Evolutionary conservation across 2,797 vertebrate species (phyloP).

Genomic region (Ptychadena robeensis): DNA sequence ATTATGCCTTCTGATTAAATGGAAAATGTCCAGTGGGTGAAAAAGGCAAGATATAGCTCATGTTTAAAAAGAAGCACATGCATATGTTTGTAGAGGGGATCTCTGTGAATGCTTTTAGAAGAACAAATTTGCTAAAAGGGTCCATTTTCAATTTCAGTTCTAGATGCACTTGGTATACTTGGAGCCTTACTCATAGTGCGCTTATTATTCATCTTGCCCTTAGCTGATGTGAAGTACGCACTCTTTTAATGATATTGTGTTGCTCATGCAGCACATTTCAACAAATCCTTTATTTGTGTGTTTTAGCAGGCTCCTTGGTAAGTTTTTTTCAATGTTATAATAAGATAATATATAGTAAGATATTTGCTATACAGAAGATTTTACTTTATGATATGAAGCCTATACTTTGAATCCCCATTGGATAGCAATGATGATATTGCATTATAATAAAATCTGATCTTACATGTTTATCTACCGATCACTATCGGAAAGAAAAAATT

Average conservation of each 20-base stretch:
- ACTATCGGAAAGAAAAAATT: neutral
- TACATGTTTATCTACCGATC: neutral
- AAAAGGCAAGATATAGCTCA: constrained; percentile 5
- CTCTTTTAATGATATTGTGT: constrained; percentile 6
- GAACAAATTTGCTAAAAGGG: constrained; percentile 3
- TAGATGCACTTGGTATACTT: neutral
- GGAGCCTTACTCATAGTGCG: neutral
- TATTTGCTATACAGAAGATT: neutral
- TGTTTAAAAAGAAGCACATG: constrained; percentile 30
- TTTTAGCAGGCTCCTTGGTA: neutral
- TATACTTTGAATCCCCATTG: neutral
- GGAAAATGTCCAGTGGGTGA: constrained; percentile 47
- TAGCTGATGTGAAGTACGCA: neutral
- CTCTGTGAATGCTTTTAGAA: neutral
- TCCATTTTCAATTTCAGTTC: neutral
- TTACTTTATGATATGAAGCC: neutral
- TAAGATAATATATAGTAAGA: too few relatives aligned
- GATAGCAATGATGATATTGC: neutral
- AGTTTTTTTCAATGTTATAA: neutral
- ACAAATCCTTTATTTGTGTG: neutral
- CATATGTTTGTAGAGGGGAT: constrained; percentile 9
- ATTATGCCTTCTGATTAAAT: constrained; percentile 52
- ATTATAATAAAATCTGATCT: neutral
- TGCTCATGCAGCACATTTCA: neutral
- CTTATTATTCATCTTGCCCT: neutral